phyloP scores from a whole-genome alignment of 2,888 invertebrate genomes.

The Harpagoxenus sublaevis region DNA sequence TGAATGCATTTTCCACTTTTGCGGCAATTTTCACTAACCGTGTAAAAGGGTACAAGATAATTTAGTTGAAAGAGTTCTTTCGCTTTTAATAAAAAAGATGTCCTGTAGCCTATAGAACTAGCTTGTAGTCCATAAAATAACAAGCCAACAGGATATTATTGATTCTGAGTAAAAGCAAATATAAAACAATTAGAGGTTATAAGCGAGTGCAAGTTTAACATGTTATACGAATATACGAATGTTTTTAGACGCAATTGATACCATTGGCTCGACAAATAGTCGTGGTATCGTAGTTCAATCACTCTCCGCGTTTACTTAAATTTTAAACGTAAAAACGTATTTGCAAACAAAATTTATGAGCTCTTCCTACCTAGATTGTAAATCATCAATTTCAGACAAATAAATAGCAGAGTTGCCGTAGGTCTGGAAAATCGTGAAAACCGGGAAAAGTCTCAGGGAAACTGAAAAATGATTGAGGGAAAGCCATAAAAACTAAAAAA shows the following conservation, averaged over 20 bases:
- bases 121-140: background rate
- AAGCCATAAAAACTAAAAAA: too few species aligned
- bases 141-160: background rate
- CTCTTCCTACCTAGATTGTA: background rate
- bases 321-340: background rate
- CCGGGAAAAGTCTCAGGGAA: too few species aligned
- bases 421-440: too few species aligned
- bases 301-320: background rate
- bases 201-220: background rate
- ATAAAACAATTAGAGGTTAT: background rate
- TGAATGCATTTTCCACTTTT: background rate
- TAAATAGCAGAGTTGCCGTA: background rate
- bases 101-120: background rate
- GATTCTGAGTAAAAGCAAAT: background rate
- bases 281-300: background rate
- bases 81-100: background rate
- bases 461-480: too few species aligned
- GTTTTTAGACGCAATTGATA: background rate
- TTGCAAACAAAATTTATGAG: background rate
- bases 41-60: slow-evolving; percentile 1
- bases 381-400: slow-evolving; percentile 9
- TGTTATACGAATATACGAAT: background rate
- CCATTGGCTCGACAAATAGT: background rate
- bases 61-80: slow-evolving; percentile 3
- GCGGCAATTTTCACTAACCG: background rate